These are phyloP conservation scores for Connochaetes taurinus DNA, from an alignment of 2,113 vertebrate genomes.

Conservation along the genomic window DNA sequence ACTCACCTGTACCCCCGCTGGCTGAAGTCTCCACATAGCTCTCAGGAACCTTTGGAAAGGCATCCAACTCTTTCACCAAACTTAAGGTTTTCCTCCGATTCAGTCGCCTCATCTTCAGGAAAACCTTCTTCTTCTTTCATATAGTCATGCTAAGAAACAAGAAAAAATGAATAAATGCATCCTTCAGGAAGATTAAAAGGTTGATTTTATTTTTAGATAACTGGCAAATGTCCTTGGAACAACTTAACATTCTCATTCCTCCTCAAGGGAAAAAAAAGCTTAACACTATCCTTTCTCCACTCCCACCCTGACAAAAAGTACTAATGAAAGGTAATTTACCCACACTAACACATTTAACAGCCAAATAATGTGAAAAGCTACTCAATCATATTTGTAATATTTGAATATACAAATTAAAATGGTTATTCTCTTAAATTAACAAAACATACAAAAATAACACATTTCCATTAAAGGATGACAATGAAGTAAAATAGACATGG, in stretches of 20 bases:
- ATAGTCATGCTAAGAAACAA: constrained; percentile 75
- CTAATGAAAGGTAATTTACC: not conserved
- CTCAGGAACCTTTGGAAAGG: constrained; percentile 97
- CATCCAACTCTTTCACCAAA: constrained; percentile 95
- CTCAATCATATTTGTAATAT: not conserved
- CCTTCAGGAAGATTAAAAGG: not conserved
- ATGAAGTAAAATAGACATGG: not conserved
- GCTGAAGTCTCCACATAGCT: constrained; percentile 96
- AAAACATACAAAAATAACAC: not conserved
- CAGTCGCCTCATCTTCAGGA: constrained; percentile 92
- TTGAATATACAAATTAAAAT: constrained; percentile 10
- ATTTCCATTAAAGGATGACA: not conserved
- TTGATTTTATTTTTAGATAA: not conserved
- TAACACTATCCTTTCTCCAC: not conserved
- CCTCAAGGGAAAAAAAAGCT: not conserved
- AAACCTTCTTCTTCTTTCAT: constrained; percentile 76
- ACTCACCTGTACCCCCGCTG: constrained; percentile 92
- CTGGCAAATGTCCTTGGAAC: not conserved
- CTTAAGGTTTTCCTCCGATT: constrained; percentile 94
- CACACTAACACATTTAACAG: not conserved
- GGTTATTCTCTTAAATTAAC: not conserved
- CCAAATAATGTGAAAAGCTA: not conserved
- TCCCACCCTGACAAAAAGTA: not conserved
- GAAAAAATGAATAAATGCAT: not conserved
- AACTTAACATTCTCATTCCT: not conserved